These are phyloP conservation scores for Leucophora obtusa DNA, from an alignment of 2,888 invertebrate species.

Conservation along the genomic window DNA sequence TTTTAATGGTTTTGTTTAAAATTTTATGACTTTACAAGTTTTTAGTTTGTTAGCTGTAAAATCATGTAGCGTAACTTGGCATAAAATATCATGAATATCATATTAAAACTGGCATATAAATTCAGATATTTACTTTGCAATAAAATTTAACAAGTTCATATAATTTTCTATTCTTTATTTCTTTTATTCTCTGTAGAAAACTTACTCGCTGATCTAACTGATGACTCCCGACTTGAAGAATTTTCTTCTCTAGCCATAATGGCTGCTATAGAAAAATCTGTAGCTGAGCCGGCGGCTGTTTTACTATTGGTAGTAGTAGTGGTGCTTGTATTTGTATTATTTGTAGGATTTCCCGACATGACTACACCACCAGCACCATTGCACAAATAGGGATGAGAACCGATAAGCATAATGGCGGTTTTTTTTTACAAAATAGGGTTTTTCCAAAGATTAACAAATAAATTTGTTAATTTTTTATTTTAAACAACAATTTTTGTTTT, in stretches of 20 bases:
- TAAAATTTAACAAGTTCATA: background rate
- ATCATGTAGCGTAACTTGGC: background rate
- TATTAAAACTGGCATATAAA: background rate
- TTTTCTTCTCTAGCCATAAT: slow-evolving; percentile 88
- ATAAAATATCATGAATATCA: background rate
- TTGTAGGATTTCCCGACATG: slow-evolving; percentile 51
- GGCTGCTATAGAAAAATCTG: slow-evolving; percentile 96
- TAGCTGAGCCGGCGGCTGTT: slow-evolving; percentile 81
- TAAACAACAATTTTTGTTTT: background rate
- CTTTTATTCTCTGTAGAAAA: slow-evolving; percentile 34
- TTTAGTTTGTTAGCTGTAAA: background rate
- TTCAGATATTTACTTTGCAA: background rate
- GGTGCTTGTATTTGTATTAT: slow-evolving; percentile 66
- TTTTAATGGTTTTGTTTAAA: background rate
- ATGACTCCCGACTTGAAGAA: slow-evolving; percentile 76
- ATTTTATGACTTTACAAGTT: background rate
- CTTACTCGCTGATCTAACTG: slow-evolving; percentile 77
- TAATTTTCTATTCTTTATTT: slow-evolving; percentile 15
- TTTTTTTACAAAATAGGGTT: background rate
- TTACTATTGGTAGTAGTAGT: slow-evolving; percentile 71
- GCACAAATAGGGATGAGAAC: slow-evolving; percentile 76
- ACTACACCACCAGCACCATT: slow-evolving; percentile 63
- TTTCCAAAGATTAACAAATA: slow-evolving; percentile 1
- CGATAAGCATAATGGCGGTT: slow-evolving; percentile 72
- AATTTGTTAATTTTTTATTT: background rate